A percentile compares a stretch with the other conserved stretches of the same genome.
These are phyloP conservation scores for Cantharis nigra DNA, from an alignment of 2,888 invertebrate species.

Conservation along the genomic window DNA sequence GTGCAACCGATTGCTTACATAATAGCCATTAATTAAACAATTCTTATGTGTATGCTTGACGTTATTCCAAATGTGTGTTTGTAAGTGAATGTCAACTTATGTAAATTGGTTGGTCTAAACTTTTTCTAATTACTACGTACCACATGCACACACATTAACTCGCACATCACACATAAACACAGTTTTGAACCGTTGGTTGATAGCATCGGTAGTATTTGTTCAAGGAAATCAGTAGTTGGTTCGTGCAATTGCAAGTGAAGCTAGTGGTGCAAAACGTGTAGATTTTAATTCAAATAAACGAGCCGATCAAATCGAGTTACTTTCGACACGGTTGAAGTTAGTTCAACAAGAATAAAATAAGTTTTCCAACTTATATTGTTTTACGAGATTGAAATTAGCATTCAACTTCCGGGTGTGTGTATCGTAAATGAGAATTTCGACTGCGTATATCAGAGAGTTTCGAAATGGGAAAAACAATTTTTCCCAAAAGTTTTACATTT, in stretches of 20 bases:
- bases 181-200: background rate
- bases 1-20: background rate
- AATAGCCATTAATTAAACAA: background rate
- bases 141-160: conserved; percentile 23
- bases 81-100: conserved; percentile 22
- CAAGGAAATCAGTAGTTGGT: background rate
- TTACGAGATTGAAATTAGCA: background rate
- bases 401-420: background rate
- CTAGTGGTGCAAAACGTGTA: conserved; percentile 21
- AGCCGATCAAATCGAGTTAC: conserved; percentile 17
- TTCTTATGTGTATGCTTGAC: background rate
- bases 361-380: background rate
- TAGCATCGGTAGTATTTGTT: conserved; percentile 9
- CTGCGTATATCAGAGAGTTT: background rate
- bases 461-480: background rate
- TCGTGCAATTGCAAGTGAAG: conserved; percentile 2
- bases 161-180: conserved; percentile 26
- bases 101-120: conserved; percentile 13
- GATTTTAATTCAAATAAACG: conserved; percentile 20
- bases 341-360: background rate
- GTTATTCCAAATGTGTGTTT: background rate
- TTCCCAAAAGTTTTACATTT: background rate
- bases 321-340: conserved; percentile 17
- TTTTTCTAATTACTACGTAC: conserved; percentile 23
- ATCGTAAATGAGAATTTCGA: background rate